phyloP scores from a whole-genome alignment of 2,113 vertebrate species.

The Leptobrachium leishanense region DNA sequence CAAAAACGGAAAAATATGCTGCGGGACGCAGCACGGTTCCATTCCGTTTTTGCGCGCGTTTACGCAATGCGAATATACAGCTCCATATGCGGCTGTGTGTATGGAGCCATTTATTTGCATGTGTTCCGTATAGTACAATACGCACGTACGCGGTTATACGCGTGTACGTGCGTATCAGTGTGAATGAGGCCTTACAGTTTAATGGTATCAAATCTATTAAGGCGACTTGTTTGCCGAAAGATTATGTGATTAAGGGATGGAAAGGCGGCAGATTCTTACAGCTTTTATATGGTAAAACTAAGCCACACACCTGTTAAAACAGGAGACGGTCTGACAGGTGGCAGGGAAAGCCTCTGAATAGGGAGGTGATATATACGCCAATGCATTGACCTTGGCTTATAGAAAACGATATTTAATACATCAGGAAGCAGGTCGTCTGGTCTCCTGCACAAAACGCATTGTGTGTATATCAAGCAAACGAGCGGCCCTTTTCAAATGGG shows the following conservation, averaged over 20 bases:
- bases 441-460: constrained; percentile 35
- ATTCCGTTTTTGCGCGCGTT: no score
- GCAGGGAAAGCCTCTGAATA: constrained; percentile 17
- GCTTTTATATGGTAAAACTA: constrained; percentile 7
- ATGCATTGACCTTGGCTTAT: constrained; percentile 15
- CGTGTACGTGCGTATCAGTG: no score
- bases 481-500: constrained; percentile 22
- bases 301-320: constrained; percentile 44
- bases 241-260: constrained; percentile 31
- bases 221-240: constrained; percentile 32
- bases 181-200: background rate
- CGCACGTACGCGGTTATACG: no score
- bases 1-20: no score
- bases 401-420: constrained; percentile 34
- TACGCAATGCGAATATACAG: no score
- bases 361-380: background rate
- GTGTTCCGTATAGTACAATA: no score
- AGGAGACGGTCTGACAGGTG: constrained; percentile 40
- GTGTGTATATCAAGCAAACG: constrained; percentile 11
- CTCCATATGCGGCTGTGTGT: no score
- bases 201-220: constrained; percentile 14
- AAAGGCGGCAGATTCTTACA: constrained; percentile 21
- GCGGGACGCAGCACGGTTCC: no score
- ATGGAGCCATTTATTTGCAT: no score
- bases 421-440: constrained; percentile 14